phyloP scores from a whole-genome alignment of 1,140 invertebrate species.

The Galleria mellonella region DNA sequence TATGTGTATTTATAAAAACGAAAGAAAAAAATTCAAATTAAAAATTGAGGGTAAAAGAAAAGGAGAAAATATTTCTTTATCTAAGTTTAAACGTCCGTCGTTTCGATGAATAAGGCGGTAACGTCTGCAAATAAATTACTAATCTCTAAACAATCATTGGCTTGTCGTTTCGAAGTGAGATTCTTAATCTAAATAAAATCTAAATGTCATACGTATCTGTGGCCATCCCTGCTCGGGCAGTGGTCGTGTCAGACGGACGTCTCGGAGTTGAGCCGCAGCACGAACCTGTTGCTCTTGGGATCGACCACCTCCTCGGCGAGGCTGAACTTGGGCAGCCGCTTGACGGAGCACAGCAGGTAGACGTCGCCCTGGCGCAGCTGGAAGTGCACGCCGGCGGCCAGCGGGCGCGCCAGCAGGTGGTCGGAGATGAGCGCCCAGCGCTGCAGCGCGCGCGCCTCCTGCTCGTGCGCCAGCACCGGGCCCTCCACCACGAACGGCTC shows the following conservation, averaged over 20 bases:
- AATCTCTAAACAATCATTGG: too few species aligned
- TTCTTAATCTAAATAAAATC: constrained; percentile 17
- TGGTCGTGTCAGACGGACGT: constrained; percentile 90
- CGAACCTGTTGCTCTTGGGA: constrained; percentile 96
- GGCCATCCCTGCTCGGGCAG: constrained; percentile 28
- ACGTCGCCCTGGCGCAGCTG: constrained; percentile 95
- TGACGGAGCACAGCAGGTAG: constrained; percentile 90
- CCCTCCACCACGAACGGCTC: constrained; percentile 89
- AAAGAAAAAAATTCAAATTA: too few species aligned
- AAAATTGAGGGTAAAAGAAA: too few species aligned
- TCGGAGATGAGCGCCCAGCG: constrained; percentile 96
- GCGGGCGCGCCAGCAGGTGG: constrained; percentile 88
- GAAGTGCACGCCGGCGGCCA: constrained; percentile 89
- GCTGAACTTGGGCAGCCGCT: constrained; percentile 92
- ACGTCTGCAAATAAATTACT: too few species aligned
- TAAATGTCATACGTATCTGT: constrained; percentile 56
- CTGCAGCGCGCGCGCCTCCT: constrained; percentile 84
- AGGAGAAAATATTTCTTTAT: too few species aligned
- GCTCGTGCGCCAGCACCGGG: constrained; percentile 87
- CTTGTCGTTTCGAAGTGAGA: too few species aligned
- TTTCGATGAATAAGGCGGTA: too few species aligned
- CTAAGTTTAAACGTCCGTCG: too few species aligned
- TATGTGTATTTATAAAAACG: too few species aligned
- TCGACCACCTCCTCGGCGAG: constrained; percentile 96
- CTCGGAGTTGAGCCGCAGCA: constrained; percentile 94